phyloP scores from a whole-genome alignment of 2,888 invertebrate genomes.

The Parnassius mnemosyne region DNA sequence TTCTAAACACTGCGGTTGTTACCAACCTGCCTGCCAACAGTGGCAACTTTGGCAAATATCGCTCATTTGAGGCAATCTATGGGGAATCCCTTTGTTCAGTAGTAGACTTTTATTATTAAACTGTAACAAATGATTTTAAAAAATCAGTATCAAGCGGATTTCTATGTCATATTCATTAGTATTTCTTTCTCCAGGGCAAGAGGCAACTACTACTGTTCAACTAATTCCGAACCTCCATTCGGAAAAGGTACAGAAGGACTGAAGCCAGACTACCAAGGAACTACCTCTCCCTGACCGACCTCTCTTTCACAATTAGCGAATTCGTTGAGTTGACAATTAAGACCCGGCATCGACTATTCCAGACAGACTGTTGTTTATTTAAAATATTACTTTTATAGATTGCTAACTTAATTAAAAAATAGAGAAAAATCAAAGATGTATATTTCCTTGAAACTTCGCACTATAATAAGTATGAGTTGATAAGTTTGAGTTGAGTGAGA shows the following conservation, averaged over 20 bases:
- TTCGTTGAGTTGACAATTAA: neutral
- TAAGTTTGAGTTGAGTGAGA: too few species aligned
- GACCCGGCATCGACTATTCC: neutral
- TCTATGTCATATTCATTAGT: too few species aligned
- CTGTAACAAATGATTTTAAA: too few species aligned
- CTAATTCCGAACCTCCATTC: slow-evolving; percentile 48
- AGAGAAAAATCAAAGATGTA: neutral
- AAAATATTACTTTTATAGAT: slow-evolving; percentile 3
- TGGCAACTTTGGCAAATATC: too few species aligned
- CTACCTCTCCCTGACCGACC: neutral
- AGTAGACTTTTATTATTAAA: too few species aligned
- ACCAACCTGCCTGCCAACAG: too few species aligned
- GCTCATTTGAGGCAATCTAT: too few species aligned
- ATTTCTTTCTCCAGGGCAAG: slow-evolving; percentile 47
- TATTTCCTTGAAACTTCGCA: too few species aligned
- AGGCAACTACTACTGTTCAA: slow-evolving; percentile 64
- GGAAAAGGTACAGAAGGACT: slow-evolving; percentile 51
- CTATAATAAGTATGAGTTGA: too few species aligned
- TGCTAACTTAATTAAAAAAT: neutral
- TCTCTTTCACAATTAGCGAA: neutral
- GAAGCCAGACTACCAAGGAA: slow-evolving; percentile 34
- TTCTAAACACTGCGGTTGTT: too few species aligned
- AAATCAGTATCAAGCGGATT: too few species aligned
- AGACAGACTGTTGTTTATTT: neutral
- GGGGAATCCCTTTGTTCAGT: too few species aligned